These are phyloP conservation scores for Ivindomyrus marchei DNA, from an alignment of 2,113 vertebrate species.

Conservation along the genomic window DNA sequence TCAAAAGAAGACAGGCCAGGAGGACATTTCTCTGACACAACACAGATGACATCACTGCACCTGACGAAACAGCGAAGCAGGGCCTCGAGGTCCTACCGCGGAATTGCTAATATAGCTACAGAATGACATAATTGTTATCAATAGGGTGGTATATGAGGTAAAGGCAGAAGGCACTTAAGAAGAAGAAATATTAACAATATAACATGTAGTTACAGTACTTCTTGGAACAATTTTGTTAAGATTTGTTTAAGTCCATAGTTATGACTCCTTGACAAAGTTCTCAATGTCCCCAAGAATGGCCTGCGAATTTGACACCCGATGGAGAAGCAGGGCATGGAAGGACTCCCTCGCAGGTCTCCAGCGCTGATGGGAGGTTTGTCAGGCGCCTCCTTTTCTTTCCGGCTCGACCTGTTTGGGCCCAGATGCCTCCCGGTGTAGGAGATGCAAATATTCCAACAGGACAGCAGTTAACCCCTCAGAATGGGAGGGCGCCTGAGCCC, in stretches of 20 bases:
- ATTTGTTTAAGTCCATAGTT: neutral
- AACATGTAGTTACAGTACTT: neutral
- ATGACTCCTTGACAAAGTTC: neutral
- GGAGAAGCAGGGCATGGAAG: neutral
- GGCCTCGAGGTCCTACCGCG: neutral
- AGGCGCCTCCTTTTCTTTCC: neutral
- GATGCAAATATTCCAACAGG: neutral
- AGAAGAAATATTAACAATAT: constrained; percentile 1
- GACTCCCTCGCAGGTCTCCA: neutral
- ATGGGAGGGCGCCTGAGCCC: neutral
- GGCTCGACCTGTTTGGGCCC: neutral
- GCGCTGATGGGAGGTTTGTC: neutral
- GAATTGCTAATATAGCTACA: neutral
- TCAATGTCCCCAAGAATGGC: neutral
- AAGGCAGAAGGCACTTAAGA: neutral
- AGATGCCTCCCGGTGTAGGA: neutral
- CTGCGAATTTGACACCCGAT: constrained; percentile 3
- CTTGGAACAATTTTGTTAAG: neutral
- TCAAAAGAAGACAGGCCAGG: neutral
- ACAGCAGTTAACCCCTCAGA: constrained; percentile 2
- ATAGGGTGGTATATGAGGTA: neutral
- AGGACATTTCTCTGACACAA: neutral
- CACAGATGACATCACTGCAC: neutral
- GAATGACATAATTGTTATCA: neutral
- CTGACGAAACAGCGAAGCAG: neutral